Evolutionary conservation across 2,888 invertebrate species (phyloP), one percentile per base, ranked within the genome.

Genomic region (Oscheius sp.): DNA sequence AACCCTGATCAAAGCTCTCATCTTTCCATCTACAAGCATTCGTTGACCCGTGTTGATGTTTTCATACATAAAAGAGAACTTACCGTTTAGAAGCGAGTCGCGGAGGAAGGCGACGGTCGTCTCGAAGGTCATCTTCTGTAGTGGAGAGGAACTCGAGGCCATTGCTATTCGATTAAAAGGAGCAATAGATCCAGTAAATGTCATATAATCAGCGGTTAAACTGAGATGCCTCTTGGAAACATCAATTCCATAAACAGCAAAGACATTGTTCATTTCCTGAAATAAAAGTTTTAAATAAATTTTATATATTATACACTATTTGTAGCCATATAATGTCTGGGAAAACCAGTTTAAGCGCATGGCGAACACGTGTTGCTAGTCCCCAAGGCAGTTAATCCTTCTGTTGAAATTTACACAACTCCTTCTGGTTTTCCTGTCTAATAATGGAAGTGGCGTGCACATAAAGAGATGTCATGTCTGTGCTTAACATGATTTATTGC

Each of bases 81-180:
- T 86, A 89, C 91, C 91, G 83, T 88, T 87, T 3, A 91, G 87
- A 0, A 92, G 91, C 0, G 94, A 92, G 65, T 91, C 91, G 81
- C 91, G 91, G 74, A 98, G 88, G 86, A 95, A 96, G 76, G 90
- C 90, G 71, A 94, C 88, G 2, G 94, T 92, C 0, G 95, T 93
- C 87, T 99, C 98, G 86, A 96, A 99, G 0, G 94, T 94, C 93
- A 98, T 97, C 88, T 96, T 95, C 87, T 97, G 98, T 20, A 98
- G 87, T 0, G 96, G 94, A 0, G 97, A 97, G 0, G 94, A 90
- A n/a, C 92, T 92, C 56, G 91, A 90, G 80, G 92, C 92, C 91
- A 99, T 94, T 8, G 95, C 85, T 80, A 90, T 91, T 26, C 98
- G 90, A 86, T 93, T 97, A 87, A 97, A 91, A 0, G 97, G 93